phyloP scores from a whole-genome alignment of 2,888 invertebrate species.

The Epinotia bilunana region DNA sequence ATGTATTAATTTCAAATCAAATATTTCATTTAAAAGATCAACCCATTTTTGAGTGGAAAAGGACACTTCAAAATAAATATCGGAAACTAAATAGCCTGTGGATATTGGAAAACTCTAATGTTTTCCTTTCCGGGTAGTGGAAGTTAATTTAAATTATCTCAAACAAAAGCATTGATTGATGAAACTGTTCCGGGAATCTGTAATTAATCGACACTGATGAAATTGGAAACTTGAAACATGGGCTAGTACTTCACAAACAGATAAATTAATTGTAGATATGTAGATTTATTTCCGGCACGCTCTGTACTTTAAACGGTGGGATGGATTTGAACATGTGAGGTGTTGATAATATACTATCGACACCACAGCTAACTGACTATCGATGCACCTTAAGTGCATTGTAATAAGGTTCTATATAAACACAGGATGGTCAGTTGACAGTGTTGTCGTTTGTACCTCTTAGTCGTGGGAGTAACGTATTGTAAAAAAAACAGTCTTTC shows the following conservation, averaged over 20 bases:
- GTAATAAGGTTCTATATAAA: too few species aligned
- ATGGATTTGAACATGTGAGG: too few species aligned
- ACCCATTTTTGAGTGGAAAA: neutral
- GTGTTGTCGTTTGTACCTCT: too few species aligned
- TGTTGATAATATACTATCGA: too few species aligned
- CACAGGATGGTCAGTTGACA: too few species aligned
- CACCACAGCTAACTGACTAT: too few species aligned
- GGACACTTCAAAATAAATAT: neutral
- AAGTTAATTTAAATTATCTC: neutral
- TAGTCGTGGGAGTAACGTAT: too few species aligned
- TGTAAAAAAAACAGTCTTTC: too few species aligned
- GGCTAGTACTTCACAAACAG: neutral
- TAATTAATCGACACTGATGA: slow-evolving; percentile 5
- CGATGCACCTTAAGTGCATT: too few species aligned
- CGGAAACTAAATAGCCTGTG: neutral
- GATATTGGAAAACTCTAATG: neutral
- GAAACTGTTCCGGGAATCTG: slow-evolving; percentile 6
- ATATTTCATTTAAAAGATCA: neutral
- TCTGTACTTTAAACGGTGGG: too few species aligned
- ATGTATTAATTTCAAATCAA: neutral
- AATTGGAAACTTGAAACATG: neutral
- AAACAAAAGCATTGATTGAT: slow-evolving; percentile 1
- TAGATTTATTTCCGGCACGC: too few species aligned
- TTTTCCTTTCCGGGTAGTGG: neutral
- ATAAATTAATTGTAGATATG: too few species aligned